Conservation (phyloP, 2,113 vertebrate genomes). For the Bufo bufo region DNA sequence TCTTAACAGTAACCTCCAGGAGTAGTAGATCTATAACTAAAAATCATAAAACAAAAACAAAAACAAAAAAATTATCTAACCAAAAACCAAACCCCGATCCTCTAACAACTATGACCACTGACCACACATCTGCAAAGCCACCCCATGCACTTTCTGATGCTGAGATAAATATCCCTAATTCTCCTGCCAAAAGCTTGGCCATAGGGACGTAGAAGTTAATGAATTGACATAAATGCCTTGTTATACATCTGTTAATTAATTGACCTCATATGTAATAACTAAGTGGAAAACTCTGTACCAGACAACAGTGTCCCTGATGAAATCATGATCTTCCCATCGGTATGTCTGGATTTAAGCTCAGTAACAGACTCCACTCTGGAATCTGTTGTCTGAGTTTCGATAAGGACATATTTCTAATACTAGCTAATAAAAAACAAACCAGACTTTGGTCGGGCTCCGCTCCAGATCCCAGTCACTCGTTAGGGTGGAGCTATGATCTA, state of each 20-base stretch:
- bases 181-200: not conserved
- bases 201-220: not conserved
- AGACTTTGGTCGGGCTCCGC: constrained; percentile 1
- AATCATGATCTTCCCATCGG: not conserved
- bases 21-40: not conserved
- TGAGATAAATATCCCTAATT: not conserved
- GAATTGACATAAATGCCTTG: constrained; percentile 2
- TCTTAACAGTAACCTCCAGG: not conserved
- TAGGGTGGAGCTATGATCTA: constrained; percentile 7
- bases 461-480: not conserved
- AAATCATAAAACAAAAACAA: not conserved
- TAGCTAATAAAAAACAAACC: constrained; percentile 16
- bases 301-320: not conserved
- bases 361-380: not conserved
- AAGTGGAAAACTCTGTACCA: not conserved
- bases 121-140: not conserved
- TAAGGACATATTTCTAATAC: not conserved
- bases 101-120: not conserved
- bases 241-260: constrained; percentile 8
- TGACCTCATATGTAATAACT: not conserved
- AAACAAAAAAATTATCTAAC: not conserved
- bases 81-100: not conserved
- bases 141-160: not conserved
- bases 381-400: constrained; percentile 5
- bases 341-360: not conserved